Percentiles rank a stretch among this genome's conserved stretches.
Conservation (phyloP, 2,797 vertebrate genomes). For the Bovichtus diacanthus region DNA sequence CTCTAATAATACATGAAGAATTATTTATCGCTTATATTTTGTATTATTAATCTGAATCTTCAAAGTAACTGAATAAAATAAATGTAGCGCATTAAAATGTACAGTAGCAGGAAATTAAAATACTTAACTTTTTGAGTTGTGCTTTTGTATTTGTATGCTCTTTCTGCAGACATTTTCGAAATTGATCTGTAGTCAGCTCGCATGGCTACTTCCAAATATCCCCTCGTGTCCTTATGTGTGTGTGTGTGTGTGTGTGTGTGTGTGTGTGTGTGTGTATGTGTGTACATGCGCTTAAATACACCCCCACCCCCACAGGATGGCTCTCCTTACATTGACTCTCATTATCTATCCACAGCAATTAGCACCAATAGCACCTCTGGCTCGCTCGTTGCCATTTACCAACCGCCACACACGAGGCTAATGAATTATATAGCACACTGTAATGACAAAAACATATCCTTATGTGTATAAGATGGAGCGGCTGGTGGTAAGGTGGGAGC, state of each 20-base stretch:
- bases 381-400: constrained; percentile 46
- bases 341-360: constrained; percentile 65
- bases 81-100: too few species aligned
- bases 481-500: background rate
- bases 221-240: constrained; percentile 1
- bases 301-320: constrained; percentile 8
- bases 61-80: too few species aligned
- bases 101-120: too few species aligned
- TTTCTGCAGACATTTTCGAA: too few species aligned
- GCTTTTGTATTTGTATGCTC: too few species aligned
- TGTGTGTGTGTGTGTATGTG: constrained; percentile 6
- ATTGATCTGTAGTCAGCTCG: background rate
- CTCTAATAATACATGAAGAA: too few species aligned
- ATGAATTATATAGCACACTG: constrained; percentile 64
- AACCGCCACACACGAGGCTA: constrained; percentile 47
- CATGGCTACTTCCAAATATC: constrained; percentile 2
- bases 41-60: too few species aligned
- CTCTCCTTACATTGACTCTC: constrained; percentile 41
- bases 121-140: too few species aligned
- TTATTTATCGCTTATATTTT: too few species aligned
- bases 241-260: background rate
- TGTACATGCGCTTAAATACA: constrained; percentile 7
- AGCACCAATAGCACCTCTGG: constrained; percentile 43
- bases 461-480: constrained; percentile 18
- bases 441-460: constrained; percentile 35